Evolutionary conservation across 2,888 invertebrate species (phyloP), one percentile per base, ranked within the genome.

Genomic region (Xestobium rufovillosum): DNA sequence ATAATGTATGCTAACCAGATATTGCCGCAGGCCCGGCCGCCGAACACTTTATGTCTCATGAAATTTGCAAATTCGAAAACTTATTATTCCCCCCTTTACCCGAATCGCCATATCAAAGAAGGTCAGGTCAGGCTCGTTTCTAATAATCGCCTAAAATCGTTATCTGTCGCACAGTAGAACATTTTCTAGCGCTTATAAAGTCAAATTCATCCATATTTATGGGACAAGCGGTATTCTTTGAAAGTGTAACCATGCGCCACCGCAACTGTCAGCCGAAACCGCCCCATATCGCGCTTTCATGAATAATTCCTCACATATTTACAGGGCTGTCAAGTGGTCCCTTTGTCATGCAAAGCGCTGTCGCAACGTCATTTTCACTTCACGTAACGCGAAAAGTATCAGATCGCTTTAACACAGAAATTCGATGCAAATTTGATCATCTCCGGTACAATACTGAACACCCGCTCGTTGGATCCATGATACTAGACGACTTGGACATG

Each of bases 221-320:
- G 55, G 55, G 59, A 57, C 57, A 57, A 50, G 54, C 55, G 55
- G 55, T 51, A 58, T 60, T 59, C 62, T 63, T 62, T 59, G 60
- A 61, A 59, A 62, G 54, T 59, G 58, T 61, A 59, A 56, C 60
- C 56, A 52, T 55, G 55, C 57, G 59, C 58, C 56, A 58, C 59
- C 59, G 54, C 56, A 60, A 60, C 61, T 63, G 63, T 63, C 63
- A 63, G 62, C 53, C 48, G 52, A 44, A 34, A 44, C 52, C 55
- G 55, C 59, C 55, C 61, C 61, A 63, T 62, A 63, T 63, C 61
- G 60, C 61, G 57, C 55, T 53, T 64, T 66, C 65, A 66, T 66
- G 66, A 66, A 66, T 66, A 66, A 66, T 66, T 66, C 65, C 60
- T 59, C 62, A 65, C 65, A 65, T 66, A 66, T 66, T 65, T 65